Base-by-base conservation (phyloP, 2,888 invertebrate genomes). In the Chymomyza caudatula region DNA sequence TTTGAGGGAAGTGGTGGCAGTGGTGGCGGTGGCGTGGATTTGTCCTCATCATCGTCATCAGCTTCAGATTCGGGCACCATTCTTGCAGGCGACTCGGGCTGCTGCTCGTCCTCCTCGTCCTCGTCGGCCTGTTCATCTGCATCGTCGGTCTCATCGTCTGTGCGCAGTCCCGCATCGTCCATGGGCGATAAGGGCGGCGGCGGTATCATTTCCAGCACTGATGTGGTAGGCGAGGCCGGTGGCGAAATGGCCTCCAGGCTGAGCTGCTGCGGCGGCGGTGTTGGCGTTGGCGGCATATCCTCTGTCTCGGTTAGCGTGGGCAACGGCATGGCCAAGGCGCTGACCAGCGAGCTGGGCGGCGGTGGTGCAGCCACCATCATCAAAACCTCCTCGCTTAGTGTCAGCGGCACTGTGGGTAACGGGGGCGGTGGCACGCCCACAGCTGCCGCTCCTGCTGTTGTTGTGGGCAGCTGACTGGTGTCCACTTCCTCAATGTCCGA, bases 401-500 rank as follows among this genome's bases (percentile, higher is more conserved):
- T 44, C 15, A 78, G 53, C 47, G 84, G 59, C 0, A 72, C 59
- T 23, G 73, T 74, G 3, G 82, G 80, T 58, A 84, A 29, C 22
- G 80, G 78, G 11, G 72, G 77, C 52, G 71, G 23, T 5, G 68
- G 79, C 4, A 60, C 52, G 25, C 52, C 62, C 47, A 69, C 66
- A 54, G 76, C 67, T 3, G 75, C 63, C 4, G 77, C 65, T 13
- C 61, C 77, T 19, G 71, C 69, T 60, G 63, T 49, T 37, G 74
- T 70, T 49, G 61, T 52, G 44, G 29, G 29, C 82, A 92, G 92
- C 56, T 94, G 93, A 62, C 94, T 94, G 53, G 94, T 94, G 62
- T 93, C 92, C 87, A 96, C 95, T 90, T 96, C 96, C 89, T 96
- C 96, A 85, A 96, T 96, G 88, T 96, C 96, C 19, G 96, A 96